A percentile compares a stretch with the other conserved stretches of the same genome.
Conservation (phyloP, 2,797 vertebrate species). For the Erithacus rubecula region DNA sequence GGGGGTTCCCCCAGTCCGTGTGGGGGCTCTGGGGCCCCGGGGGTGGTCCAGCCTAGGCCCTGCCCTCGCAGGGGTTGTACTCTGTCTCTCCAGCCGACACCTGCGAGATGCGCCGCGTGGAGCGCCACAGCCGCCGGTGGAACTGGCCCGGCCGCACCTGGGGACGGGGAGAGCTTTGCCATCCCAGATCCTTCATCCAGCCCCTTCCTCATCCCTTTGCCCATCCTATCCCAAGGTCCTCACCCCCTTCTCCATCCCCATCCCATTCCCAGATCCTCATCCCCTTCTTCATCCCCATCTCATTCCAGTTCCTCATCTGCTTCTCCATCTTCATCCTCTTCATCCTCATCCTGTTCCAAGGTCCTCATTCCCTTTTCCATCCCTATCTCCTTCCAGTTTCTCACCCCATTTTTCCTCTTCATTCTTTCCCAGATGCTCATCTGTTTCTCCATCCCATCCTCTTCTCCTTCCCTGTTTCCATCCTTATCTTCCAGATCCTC, state of each 20-base stretch:
- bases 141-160: constrained; percentile 90
- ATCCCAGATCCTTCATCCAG: fast-evolving
- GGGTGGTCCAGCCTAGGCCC: background rate
- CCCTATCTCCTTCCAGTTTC: too few relatives aligned
- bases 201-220: too few relatives aligned
- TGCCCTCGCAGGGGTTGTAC: constrained; percentile 81
- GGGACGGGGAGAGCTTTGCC: background rate
- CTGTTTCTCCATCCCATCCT: too few relatives aligned
- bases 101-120: constrained; percentile 89
- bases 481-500: too few relatives aligned
- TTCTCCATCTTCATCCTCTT: background rate
- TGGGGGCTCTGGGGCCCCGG: background rate
- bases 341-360: too few relatives aligned
- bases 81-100: constrained; percentile 93
- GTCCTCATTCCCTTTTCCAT: fast-evolving
- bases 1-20: too few relatives aligned
- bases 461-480: background rate
- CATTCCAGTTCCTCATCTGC: too few relatives aligned
- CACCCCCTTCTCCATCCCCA: too few relatives aligned
- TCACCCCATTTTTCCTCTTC: background rate
- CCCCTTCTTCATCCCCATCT: too few relatives aligned
- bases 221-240: too few relatives aligned
- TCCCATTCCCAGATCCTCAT: too few relatives aligned
- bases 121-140: constrained; percentile 87
- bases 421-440: background rate